phyloP scores from a whole-genome alignment of 2,797 vertebrate genomes.

The Labeo calbasu region DNA sequence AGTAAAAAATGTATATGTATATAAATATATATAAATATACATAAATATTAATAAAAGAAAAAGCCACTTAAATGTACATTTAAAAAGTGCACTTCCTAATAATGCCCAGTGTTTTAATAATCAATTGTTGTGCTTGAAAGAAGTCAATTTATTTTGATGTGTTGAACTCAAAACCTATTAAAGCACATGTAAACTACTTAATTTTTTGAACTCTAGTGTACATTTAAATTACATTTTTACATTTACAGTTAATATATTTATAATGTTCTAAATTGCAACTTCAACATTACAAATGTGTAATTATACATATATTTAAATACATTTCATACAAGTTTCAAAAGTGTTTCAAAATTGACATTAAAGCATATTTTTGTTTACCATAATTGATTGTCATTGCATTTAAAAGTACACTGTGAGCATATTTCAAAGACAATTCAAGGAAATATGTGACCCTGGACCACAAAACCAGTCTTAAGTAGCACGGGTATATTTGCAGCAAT shows the following conservation, averaged over 20 bases:
- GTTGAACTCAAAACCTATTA: background rate
- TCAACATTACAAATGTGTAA: background rate
- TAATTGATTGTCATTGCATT: too few species aligned
- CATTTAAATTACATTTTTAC: background rate
- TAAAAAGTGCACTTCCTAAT: background rate
- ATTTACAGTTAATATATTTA: background rate
- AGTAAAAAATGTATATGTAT: background rate
- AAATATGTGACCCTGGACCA: background rate
- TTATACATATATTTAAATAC: background rate
- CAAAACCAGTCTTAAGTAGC: too few species aligned
- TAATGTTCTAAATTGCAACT: background rate
- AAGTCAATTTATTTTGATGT: background rate
- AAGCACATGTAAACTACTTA: background rate
- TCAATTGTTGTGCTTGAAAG: background rate
- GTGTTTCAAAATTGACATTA: background rate
- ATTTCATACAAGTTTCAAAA: background rate
- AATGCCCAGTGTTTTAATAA: background rate
- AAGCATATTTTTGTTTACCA: too few species aligned
- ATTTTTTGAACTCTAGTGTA: background rate
- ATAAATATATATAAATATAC: background rate
- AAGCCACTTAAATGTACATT: background rate
- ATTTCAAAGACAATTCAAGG: background rate
- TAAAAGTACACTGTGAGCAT: background rate
- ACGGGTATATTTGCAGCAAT: too few species aligned
- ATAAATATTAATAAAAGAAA: background rate